Conservation (phyloP, 2,888 invertebrate species). For the Cybosia mesomella region DNA sequence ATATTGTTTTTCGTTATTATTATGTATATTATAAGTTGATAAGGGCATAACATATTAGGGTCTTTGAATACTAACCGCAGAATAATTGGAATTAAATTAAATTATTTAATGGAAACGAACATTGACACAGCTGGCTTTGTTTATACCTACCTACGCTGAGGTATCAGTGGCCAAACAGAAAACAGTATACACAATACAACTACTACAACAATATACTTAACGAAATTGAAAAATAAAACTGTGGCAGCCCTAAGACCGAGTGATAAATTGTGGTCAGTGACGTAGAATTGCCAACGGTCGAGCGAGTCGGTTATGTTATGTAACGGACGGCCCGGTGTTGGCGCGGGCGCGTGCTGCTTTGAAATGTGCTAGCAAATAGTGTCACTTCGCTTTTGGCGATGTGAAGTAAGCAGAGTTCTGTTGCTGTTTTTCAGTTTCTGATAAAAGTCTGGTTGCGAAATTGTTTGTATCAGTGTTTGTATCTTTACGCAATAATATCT, state of each 20-base stretch:
- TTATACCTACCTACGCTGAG: no score
- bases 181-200: background rate
- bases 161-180: no score
- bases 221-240: background rate
- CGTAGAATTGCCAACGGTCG: conserved; percentile 51
- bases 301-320: conserved; percentile 50
- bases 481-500: background rate
- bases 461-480: background rate
- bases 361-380: conserved; percentile 38
- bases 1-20: no score
- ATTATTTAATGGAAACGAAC: no score
- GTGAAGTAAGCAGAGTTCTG: conserved; percentile 36
- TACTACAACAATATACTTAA: background rate
- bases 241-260: conserved; percentile 37
- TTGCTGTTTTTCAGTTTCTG: background rate
- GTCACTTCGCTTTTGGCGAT: conserved; percentile 39
- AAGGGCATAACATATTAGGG: no score
- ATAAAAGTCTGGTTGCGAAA: background rate
- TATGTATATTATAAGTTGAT: no score
- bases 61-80: no score
- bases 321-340: conserved; percentile 32
- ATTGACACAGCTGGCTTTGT: no score
- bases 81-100: no score
- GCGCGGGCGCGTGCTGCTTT: conserved; percentile 26
- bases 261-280: conserved; percentile 46